A percentile compares a stretch with the other conserved stretches of the same genome.
These are phyloP conservation scores for Drosophila pseudoananassae DNA, from an alignment of 1,140 invertebrate species.

Conservation along the genomic window DNA sequence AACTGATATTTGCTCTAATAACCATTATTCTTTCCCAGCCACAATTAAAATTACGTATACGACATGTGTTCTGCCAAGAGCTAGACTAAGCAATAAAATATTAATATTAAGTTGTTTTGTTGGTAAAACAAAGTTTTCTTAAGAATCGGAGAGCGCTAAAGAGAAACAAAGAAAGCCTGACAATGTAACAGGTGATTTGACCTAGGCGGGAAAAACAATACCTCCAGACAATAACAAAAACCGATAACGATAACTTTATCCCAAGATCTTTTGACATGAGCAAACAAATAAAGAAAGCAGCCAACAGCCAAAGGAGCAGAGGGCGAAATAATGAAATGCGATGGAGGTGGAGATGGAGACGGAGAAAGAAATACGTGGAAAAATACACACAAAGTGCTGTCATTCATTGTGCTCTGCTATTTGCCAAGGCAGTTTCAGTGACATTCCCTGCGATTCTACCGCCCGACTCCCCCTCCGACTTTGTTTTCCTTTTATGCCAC, in stretches of 20 bases:
- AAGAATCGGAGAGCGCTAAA: background rate
- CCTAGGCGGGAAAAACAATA: constrained; percentile 18
- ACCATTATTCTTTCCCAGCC: no score
- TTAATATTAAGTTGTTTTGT: no score
- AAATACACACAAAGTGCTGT: constrained; percentile 77
- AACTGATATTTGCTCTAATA: no score
- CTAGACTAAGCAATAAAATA: no score
- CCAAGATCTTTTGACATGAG: constrained; percentile 68
- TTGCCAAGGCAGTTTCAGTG: constrained; percentile 38
- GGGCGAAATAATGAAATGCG: background rate
- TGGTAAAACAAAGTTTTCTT: background rate
- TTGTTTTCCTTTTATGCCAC: constrained; percentile 31
- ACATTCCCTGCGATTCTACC: constrained; percentile 15
- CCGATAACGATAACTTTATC: constrained; percentile 72
- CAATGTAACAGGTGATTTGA: constrained; percentile 73
- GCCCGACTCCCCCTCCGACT: background rate
- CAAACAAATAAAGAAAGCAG: constrained; percentile 62
- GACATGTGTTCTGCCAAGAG: background rate
- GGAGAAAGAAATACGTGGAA: constrained; percentile 39
- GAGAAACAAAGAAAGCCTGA: constrained; percentile 27
- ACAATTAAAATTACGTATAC: background rate
- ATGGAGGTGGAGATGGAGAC: constrained; percentile 1
- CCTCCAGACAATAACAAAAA: constrained; percentile 41
- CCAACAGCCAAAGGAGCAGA: constrained; percentile 41
- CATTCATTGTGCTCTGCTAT: constrained; percentile 75